phyloP scores from a whole-genome alignment of 1,140 invertebrate genomes.

The Hypsibius dujardini region DNA sequence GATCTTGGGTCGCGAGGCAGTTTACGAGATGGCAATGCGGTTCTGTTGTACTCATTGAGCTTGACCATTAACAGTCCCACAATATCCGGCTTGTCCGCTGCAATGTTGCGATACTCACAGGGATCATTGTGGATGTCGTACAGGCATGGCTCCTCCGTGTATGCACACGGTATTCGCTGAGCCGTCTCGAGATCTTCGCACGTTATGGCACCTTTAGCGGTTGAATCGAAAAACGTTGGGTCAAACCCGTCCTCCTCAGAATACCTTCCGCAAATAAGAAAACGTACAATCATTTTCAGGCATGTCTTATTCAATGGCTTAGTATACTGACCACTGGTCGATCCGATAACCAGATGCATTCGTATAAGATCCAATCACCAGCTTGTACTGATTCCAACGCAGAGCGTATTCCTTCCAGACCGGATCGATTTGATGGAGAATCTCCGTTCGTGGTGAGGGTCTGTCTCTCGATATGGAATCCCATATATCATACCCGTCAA shows the following conservation, averaged over 20 bases:
- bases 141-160: not conserved
- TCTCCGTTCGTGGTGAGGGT: conserved; percentile 24
- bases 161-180: not conserved
- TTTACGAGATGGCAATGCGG: not conserved
- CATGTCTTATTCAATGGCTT: not conserved
- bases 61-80: not conserved
- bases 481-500: conserved; percentile 29
- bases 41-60: not conserved
- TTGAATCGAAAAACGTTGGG: not conserved
- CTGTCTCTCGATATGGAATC: conserved; percentile 24
- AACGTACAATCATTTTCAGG: not conserved
- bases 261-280: not conserved
- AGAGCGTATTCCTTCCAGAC: conserved; percentile 25
- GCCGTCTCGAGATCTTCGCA: not conserved
- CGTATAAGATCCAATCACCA: not conserved
- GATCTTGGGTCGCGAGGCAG: not conserved
- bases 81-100: not conserved
- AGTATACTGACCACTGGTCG: not conserved
- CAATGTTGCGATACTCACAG: not conserved
- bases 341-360: not conserved
- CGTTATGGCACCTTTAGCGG: not conserved
- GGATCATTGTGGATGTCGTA: not conserved
- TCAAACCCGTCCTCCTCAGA: not conserved
- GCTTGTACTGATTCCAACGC: conserved; percentile 22
- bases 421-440: conserved; percentile 30